Percentiles rank a stretch among this genome's conserved stretches.
These are phyloP conservation scores for Lycopodina hypogea DNA, from an alignment of 37 sponge, comb jelly and placozoan species.

Conservation along the genomic window DNA sequence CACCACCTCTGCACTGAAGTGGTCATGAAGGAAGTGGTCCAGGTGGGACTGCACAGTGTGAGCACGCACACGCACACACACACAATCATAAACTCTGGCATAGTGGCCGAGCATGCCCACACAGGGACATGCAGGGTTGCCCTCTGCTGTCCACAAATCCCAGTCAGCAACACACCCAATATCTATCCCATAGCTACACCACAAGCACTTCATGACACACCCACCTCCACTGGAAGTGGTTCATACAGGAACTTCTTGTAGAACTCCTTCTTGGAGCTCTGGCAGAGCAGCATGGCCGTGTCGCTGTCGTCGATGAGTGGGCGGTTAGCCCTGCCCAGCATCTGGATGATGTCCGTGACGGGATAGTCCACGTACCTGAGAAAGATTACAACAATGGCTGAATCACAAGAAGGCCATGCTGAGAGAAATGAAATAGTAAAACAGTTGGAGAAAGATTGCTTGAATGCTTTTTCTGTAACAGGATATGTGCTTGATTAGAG, in stretches of 20 bases:
- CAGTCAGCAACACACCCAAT: background rate
- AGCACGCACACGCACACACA: background rate
- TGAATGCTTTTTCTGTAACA: too few relatives aligned
- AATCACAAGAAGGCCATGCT: background rate
- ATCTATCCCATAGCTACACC: background rate
- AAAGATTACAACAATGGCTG: background rate
- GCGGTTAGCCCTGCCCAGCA: conserved; percentile 90
- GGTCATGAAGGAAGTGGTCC: conserved; percentile 97
- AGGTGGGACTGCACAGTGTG: conserved; percentile 76
- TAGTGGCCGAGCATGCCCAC: background rate
- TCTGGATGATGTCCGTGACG: conserved; percentile 92
- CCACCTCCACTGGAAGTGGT: conserved; percentile 95
- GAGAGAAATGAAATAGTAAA: background rate
- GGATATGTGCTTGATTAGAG: too few relatives aligned
- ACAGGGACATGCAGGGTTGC: background rate
- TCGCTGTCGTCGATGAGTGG: conserved; percentile 75
- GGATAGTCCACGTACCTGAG: conserved; percentile 95
- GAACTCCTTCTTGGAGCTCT: conserved; percentile 96
- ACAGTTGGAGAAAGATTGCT: too few relatives aligned
- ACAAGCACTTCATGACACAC: background rate
- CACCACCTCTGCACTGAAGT: conserved; percentile 97
- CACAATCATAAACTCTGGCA: background rate
- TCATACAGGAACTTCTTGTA: conserved; percentile 99
- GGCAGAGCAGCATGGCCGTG: conserved; percentile 92
- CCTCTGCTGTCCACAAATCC: background rate